Percentiles rank a stretch among this genome's conserved stretches.
phyloP scores from a whole-genome alignment of 1,140 invertebrate genomes.

The Drosophila pandora region DNA sequence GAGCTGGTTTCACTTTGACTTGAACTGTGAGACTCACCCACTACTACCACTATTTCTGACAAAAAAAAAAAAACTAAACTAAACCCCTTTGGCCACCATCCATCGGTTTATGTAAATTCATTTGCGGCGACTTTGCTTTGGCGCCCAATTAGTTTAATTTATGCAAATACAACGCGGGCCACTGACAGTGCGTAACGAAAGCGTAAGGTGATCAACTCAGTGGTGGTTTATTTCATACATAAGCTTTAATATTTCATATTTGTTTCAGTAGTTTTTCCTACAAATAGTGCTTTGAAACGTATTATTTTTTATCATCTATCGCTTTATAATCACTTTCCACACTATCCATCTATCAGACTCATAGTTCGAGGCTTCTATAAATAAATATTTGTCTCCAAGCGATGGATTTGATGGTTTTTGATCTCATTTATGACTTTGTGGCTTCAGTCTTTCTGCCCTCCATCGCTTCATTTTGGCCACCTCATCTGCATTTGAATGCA shows the following conservation, averaged over 20 bases:
- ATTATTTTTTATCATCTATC: not conserved
- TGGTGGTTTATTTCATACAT: too few species aligned
- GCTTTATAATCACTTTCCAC: not conserved
- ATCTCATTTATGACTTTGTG: slow-evolving; percentile 22
- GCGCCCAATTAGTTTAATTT: slow-evolving; percentile 53
- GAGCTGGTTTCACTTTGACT: slow-evolving; percentile 26
- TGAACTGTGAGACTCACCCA: slow-evolving; percentile 3
- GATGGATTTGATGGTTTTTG: not conserved
- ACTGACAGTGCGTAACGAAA: slow-evolving; percentile 32
- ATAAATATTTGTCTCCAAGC: slow-evolving; percentile 33
- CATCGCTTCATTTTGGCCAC: not conserved
- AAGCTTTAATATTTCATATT: too few species aligned
- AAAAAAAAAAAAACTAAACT: too few species aligned
- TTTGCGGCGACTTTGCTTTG: slow-evolving; percentile 48
- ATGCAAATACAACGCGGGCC: slow-evolving; percentile 40
- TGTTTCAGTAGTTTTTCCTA: too few species aligned
- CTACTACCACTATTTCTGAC: not conserved
- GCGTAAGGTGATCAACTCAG: slow-evolving; percentile 2
- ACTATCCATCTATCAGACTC: slow-evolving; percentile 3
- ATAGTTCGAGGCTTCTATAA: slow-evolving; percentile 29
- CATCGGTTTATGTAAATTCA: slow-evolving; percentile 51
- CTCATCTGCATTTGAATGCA: slow-evolving; percentile 38
- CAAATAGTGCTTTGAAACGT: too few species aligned
- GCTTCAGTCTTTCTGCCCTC: slow-evolving; percentile 4
- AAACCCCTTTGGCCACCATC: slow-evolving; percentile 3